A percentile compares a stretch with the other conserved stretches of the same genome.
Evolutionary conservation across 2,797 vertebrate genomes (phyloP).

Genomic region (Huso huso): DNA sequence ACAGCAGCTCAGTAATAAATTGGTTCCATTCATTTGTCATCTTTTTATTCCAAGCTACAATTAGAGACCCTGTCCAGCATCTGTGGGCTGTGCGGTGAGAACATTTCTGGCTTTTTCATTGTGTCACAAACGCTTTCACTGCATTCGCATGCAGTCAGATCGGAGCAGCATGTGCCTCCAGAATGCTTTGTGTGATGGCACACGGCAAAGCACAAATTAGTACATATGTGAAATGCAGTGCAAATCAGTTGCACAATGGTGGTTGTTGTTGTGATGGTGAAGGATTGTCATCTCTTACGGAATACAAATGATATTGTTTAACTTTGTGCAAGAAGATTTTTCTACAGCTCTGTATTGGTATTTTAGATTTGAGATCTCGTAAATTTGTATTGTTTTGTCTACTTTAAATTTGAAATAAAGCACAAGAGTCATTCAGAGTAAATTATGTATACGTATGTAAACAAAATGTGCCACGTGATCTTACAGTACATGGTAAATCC

Average conservation of each 20-base stretch:
- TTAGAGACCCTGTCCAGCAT: conserved; percentile 17
- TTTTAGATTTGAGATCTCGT: no score
- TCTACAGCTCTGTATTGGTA: no score
- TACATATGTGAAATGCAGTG: conserved; percentile 2
- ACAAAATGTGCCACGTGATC: no score
- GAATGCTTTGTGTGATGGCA: neutral
- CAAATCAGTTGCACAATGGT: no score
- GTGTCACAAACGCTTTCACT: conserved; percentile 25
- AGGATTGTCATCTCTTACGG: no score
- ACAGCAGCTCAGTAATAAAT: conserved; percentile 7
- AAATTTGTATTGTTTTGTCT: no score
- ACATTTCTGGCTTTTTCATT: conserved; percentile 32
- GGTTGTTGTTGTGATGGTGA: no score
- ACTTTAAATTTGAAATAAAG: neutral
- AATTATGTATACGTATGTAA: neutral
- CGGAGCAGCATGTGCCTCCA: conserved; percentile 16
- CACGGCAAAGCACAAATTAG: neutral
- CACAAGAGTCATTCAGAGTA: conserved; percentile 14
- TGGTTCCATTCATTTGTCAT: neutral
- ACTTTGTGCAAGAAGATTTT: no score
- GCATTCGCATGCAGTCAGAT: conserved; percentile 7
- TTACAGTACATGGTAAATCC: no score
- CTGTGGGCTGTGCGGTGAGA: conserved; percentile 18
- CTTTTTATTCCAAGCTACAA: neutral
- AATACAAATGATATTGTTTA: no score